A percentile compares a stretch with the other conserved stretches of the same genome.
phyloP scores from a whole-genome alignment of 2,888 invertebrate genomes.

The Nephrotoma flavescens region DNA sequence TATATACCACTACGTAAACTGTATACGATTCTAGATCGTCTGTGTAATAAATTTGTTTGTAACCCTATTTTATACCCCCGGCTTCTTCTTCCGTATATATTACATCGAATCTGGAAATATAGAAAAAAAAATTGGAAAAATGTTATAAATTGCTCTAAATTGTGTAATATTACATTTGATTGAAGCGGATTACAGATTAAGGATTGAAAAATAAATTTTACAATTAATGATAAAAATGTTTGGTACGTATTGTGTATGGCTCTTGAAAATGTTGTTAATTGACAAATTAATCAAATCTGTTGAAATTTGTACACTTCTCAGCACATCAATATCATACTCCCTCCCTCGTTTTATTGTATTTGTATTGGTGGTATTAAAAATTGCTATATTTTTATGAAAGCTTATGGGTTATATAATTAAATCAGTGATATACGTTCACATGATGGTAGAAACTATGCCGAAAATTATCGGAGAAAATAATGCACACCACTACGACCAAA shows the following conservation, averaged over 20 bases:
- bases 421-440: too few species aligned
- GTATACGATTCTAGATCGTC: neutral
- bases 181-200: neutral
- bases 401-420: too few species aligned
- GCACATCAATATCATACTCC: too few species aligned
- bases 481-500: too few species aligned
- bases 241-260: neutral
- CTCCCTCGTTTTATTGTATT: too few species aligned
- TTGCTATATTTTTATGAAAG: too few species aligned
- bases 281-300: neutral
- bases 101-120: neutral
- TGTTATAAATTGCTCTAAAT: neutral
- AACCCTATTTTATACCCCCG: neutral
- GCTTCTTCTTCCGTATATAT: neutral
- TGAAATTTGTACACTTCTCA: too few species aligned
- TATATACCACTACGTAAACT: neutral
- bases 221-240: neutral
- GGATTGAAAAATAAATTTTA: neutral
- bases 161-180: neutral
- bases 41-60: neutral
- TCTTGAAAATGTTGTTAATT: neutral
- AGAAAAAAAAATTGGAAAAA: neutral
- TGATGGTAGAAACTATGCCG: too few species aligned
- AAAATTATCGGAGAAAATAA: too few species aligned
- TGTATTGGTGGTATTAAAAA: too few species aligned